phyloP scores from a whole-genome alignment of 2,113 vertebrate genomes.

The Lanius ludovicianus region DNA sequence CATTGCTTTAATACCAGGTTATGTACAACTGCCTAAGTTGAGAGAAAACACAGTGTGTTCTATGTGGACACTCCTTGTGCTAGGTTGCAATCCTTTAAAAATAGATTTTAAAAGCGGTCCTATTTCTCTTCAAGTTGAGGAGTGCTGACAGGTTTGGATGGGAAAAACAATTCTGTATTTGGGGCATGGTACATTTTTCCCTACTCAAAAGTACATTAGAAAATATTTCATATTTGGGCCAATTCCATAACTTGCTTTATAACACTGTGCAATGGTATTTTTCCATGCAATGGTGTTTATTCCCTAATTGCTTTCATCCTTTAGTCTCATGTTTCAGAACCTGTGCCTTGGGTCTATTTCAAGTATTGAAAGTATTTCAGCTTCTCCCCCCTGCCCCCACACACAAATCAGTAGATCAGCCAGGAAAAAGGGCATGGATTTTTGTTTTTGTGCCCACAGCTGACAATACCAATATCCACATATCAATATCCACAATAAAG shows the following conservation, averaged over 20 bases:
- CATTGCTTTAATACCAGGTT: neutral
- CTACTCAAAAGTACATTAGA: neutral
- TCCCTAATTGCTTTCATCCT: neutral
- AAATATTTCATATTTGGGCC: neutral
- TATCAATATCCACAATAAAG: neutral
- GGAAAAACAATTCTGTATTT: neutral
- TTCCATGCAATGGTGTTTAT: neutral
- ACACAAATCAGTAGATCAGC: neutral
- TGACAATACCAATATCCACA: neutral
- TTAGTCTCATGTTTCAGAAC: neutral
- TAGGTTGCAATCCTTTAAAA: neutral
- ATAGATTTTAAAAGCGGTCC: neutral
- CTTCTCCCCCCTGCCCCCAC: neutral
- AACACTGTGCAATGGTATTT: neutral
- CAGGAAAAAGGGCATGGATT: neutral
- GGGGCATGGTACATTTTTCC: neutral
- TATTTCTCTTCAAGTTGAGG: neutral
- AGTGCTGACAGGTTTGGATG: neutral
- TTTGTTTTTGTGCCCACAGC: neutral
- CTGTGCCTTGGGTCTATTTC: neutral
- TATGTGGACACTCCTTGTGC: neutral
- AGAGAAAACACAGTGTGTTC: neutral
- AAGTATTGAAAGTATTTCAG: neutral
- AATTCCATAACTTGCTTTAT: neutral
- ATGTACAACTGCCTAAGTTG: neutral